Evolutionary conservation across 2,113 vertebrate genomes (phyloP), one percentile per base, ranked within the genome.

Genomic region (Phrynosoma platyrhinos): DNA sequence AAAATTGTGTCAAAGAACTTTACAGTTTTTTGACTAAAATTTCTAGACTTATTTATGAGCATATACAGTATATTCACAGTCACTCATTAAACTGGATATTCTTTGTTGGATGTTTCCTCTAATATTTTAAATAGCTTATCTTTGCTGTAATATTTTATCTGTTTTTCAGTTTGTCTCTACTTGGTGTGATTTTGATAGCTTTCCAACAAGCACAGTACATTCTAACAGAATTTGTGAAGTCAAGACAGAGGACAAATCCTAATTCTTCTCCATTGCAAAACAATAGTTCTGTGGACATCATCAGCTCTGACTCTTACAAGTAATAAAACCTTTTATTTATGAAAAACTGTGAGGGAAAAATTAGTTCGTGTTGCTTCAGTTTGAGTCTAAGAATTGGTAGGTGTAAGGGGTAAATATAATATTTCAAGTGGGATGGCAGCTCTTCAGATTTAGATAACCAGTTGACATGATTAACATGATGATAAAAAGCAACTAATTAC

Each of bases 141-240:
- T 16, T 64, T 79, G 47, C 12, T 83, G 9, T 27, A 68, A n/a
- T n/a, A 32, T 88, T 68, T 68, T 40, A 95, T 91, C 90, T 79
- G 92, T 89, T 30, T 93, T 90, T 40, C 95, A 99, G 99, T 91
- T 97, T 98, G 94, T 99, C 98, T n/a, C 94, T 99, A 80, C 95
- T 98, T 0, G 98, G 98, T 40, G 98, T 99, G 79, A 98, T 98
- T 94, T 92, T 98, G 90, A 98, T 99, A 97, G 98, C 99, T 82
- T 98, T 98, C 94, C 98, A 98, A 88, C 98, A 99, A 96, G 99
- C 98, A 20, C 99, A 98, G 91, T 98, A 98, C 92, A 99, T 99
- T 92, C 96, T 99, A 12, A 96, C 91, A 82, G 98, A 99, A 90
- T 99, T 99, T 90, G 96, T 97, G 93, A 96, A 98, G 72, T 96